These are phyloP conservation scores for Harpegnathos saltator DNA, from an alignment of 1,140 invertebrate genomes.

Conservation along the genomic window DNA sequence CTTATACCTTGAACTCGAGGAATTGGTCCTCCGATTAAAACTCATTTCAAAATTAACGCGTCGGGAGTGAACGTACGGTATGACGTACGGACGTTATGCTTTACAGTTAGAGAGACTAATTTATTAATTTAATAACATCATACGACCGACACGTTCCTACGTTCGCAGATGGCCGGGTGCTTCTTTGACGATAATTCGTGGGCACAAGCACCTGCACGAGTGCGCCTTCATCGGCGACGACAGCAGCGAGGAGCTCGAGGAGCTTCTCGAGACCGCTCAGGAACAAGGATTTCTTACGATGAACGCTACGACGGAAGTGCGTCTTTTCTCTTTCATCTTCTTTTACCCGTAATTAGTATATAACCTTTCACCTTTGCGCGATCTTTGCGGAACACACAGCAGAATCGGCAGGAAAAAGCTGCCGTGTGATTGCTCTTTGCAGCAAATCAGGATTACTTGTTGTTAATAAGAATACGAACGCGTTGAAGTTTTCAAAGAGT, in stretches of 20 bases:
- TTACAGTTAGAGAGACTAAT: not conserved
- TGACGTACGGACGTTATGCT: not conserved
- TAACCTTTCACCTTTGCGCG: no score
- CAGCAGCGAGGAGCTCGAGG: constrained; percentile 90
- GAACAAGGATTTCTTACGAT: constrained; percentile 71
- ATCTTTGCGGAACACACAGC: no score
- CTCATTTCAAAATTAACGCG: not conserved
- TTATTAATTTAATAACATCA: constrained; percentile 1
- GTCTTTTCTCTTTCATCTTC: not conserved
- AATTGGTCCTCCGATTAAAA: not conserved
- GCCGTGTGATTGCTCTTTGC: no score
- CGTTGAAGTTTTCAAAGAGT: no score
- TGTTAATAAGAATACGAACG: no score
- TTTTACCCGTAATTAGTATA: no score
- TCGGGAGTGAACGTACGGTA: not conserved
- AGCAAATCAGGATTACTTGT: no score
- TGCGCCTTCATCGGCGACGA: constrained; percentile 93
- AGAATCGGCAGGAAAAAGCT: no score
- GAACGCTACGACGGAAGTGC: constrained; percentile 61
- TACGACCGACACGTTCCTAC: not conserved
- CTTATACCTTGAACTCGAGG: not conserved
- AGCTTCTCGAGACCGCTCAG: constrained; percentile 86
- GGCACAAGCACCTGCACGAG: constrained; percentile 91
- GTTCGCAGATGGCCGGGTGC: constrained; percentile 90
- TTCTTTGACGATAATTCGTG: constrained; percentile 91